Percentiles rank a stretch among this genome's conserved stretches.
These are phyloP conservation scores for Microplitis manilae DNA, from an alignment of 2,888 invertebrate genomes.

Conservation along the genomic window DNA sequence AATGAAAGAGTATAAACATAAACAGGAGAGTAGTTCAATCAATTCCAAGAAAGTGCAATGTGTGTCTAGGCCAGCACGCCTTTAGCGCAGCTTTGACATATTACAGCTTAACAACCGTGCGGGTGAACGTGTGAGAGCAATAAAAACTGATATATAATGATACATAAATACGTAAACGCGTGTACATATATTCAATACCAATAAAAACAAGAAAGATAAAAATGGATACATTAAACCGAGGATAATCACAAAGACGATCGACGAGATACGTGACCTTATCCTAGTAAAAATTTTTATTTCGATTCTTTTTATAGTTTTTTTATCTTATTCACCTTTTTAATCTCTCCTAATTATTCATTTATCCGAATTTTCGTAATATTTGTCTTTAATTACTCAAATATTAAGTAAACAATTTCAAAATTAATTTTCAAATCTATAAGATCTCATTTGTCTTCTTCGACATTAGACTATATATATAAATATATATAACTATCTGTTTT, in stretches of 20 bases:
- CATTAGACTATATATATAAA: neutral
- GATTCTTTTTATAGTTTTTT: conserved; percentile 46
- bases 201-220: conserved; percentile 8
- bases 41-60: conserved; percentile 41
- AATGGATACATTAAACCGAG: conserved; percentile 26
- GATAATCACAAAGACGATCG: conserved; percentile 34
- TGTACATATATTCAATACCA: neutral
- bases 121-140: conserved; percentile 32
- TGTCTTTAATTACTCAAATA: too few relatives aligned
- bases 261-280: conserved; percentile 37
- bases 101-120: conserved; percentile 28
- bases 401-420: too few relatives aligned
- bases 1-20: conserved; percentile 15
- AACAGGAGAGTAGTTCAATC: conserved; percentile 28
- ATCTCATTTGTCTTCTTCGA: conserved; percentile 15
- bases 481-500: conserved; percentile 34
- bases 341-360: too few relatives aligned
- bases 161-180: neutral
- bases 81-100: conserved; percentile 40
- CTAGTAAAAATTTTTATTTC: conserved; percentile 37
- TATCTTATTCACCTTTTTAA: conserved; percentile 14
- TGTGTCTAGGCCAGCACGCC: conserved; percentile 40
- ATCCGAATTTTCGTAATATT: too few relatives aligned
- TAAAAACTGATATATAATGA: conserved; percentile 20
- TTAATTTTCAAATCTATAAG: too few relatives aligned